Base-by-base conservation (phyloP, 1,140 invertebrate genomes). In the Heliothis subflexa region DNA sequence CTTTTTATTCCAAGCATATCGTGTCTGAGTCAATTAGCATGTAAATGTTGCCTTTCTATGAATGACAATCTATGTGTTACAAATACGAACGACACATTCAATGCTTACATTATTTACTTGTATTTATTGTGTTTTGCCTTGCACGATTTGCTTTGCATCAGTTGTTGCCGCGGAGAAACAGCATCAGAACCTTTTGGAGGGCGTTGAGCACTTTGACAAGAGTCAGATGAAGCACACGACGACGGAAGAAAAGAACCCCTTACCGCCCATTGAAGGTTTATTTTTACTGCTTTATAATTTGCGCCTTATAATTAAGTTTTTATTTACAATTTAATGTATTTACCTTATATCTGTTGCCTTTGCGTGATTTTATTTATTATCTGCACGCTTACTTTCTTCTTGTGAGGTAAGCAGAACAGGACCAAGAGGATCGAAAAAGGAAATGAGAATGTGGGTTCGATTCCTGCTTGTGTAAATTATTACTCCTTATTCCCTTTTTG, bases 231-330 rank as follows among this genome's bases (percentile, higher is more conserved):
- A 97, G 90, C 97, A 97, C 85, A 95, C 97, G 1, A 95, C 96
- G 54, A 98, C 97, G 3, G 93, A 96, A 79, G 97, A 97, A 94
- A 98, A 98, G 95, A 96, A 97, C 86, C 93, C 97, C 68, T 95
- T 98, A 85, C 97, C 97, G 68, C 96, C 97, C 76, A 95, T 96
- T 88, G 96, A 97, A 96, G 94, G 95, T 95, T 92, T 89, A 81
- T 88, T 82, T 80, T 81, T 85, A 81, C 82, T 86, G 78, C 78
- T 83, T 79, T 76, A 62, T 78, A 62, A 18, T 82, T 77, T 45
- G 72, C 70, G 78, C 16, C 72, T 50, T 76, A 57, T 86, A 80
- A 66, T 80, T 83, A 28, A 79, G 73, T 79, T 54, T 73, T 25
- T 25, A 1, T 25, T 25, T 25, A 25, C 21, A 25, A 71, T 40